Percentiles rank a stretch among this genome's conserved stretches.
phyloP scores from a whole-genome alignment of 1,140 invertebrate species.

The Sweltsa coloradensis region DNA sequence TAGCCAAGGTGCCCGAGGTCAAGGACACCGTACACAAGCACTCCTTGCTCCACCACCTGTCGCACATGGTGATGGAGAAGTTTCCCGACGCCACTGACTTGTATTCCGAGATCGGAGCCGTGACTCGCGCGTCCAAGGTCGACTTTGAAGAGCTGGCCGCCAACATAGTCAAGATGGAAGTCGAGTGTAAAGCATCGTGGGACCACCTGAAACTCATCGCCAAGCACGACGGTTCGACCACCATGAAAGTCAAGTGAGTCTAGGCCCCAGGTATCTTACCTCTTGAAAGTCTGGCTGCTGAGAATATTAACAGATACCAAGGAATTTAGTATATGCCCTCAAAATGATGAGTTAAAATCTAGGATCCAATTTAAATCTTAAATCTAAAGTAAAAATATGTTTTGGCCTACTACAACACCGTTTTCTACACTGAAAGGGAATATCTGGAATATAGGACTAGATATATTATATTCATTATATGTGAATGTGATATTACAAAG shows the following conservation, averaged over 20 bases:
- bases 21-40: conserved; percentile 99
- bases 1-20: conserved; percentile 96
- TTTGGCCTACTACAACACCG: too few species aligned
- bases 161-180: conserved; percentile 80
- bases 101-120: conserved; percentile 92
- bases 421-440: too few species aligned
- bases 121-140: conserved; percentile 85
- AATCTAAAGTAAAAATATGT: too few species aligned
- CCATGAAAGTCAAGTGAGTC: conserved; percentile 69
- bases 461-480: too few species aligned
- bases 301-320: too few species aligned
- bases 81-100: conserved; percentile 90
- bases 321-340: too few species aligned
- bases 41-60: conserved; percentile 92
- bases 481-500: too few species aligned
- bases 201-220: conserved; percentile 92
- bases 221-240: conserved; percentile 82
- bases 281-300: too few species aligned
- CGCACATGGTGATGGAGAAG: conserved; percentile 94
- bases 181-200: conserved; percentile 95
- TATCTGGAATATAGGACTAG: too few species aligned
- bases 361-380: too few species aligned
- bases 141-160: conserved; percentile 81
- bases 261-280: too few species aligned
- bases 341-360: too few species aligned